These are phyloP conservation scores for Naso thynnoides DNA, from an alignment of 2,797 vertebrate species.

Conservation along the genomic window DNA sequence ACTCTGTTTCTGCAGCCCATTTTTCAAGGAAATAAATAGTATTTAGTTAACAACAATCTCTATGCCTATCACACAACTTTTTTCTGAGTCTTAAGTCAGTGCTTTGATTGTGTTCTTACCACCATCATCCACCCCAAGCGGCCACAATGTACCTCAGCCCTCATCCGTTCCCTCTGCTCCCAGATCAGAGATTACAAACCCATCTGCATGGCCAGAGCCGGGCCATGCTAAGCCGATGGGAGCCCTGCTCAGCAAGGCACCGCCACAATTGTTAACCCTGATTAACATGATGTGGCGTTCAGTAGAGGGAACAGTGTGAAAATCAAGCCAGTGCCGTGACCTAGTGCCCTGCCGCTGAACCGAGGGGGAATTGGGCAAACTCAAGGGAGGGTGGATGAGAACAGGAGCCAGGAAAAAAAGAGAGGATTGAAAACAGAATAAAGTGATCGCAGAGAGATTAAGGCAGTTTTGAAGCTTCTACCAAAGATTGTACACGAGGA, in stretches of 20 bases:
- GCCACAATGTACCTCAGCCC: conserved; percentile 25
- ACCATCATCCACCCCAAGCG: conserved; percentile 14
- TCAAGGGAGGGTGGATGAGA: conserved; percentile 61
- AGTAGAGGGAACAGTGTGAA: conserved; percentile 85
- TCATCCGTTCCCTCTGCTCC: conserved; percentile 43
- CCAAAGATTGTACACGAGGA: not conserved
- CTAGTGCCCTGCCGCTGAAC: conserved; percentile 86
- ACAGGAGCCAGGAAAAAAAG: conserved; percentile 33
- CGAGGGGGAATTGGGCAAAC: conserved; percentile 71
- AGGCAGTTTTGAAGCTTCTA: conserved; percentile 16
- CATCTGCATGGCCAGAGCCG: conserved; percentile 80
- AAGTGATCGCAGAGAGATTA: conserved; percentile 39
- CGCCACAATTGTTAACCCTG: conserved; percentile 85
- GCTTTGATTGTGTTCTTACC: conserved; percentile 29
- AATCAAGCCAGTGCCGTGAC: conserved; percentile 83
- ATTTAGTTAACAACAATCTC: not conserved
- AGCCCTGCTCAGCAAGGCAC: conserved; percentile 78
- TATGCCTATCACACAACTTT: not conserved
- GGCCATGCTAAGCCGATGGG: conserved; percentile 79
- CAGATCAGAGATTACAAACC: conserved; percentile 76
- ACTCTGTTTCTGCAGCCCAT: not conserved
- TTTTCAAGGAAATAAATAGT: not conserved
- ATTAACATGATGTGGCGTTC: conserved; percentile 87
- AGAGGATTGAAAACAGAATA: conserved; percentile 22
- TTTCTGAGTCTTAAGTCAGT: not conserved